Conservation (phyloP, 2,888 invertebrate species). For the Neria commutata region DNA sequence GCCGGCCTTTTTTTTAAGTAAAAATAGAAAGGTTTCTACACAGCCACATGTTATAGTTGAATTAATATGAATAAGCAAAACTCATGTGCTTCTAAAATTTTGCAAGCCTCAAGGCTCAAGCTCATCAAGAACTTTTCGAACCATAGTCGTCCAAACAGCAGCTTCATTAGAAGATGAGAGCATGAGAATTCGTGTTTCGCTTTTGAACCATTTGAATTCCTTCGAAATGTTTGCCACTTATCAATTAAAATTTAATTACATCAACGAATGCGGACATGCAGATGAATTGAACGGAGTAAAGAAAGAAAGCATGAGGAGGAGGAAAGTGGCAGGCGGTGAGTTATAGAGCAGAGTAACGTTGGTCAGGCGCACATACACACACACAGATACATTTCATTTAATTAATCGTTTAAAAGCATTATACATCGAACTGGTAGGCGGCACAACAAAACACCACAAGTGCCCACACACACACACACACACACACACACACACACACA, state of each 20-base stretch:
- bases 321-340: neutral
- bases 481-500: too few species aligned
- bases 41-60: too few species aligned
- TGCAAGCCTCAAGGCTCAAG: too few species aligned
- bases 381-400: slow-evolving; percentile 42
- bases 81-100: too few species aligned
- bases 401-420: slow-evolving; percentile 34
- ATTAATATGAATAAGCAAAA: too few species aligned
- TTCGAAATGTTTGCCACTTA: slow-evolving; percentile 17
- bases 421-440: neutral
- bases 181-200: too few species aligned
- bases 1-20: too few species aligned
- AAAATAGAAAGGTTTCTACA: too few species aligned
- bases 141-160: too few species aligned
- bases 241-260: slow-evolving; percentile 42
- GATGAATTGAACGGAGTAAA: slow-evolving; percentile 5
- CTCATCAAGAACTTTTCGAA: too few species aligned
- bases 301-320: slow-evolving; percentile 3
- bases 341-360: neutral
- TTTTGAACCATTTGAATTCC: neutral
- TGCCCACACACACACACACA: too few species aligned
- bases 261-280: slow-evolving; percentile 33
- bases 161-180: too few species aligned
- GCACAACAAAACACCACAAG: neutral
- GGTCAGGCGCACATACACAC: neutral